These are phyloP conservation scores for Battus philenor DNA, from an alignment of 1,140 invertebrate species.

Conservation along the genomic window DNA sequence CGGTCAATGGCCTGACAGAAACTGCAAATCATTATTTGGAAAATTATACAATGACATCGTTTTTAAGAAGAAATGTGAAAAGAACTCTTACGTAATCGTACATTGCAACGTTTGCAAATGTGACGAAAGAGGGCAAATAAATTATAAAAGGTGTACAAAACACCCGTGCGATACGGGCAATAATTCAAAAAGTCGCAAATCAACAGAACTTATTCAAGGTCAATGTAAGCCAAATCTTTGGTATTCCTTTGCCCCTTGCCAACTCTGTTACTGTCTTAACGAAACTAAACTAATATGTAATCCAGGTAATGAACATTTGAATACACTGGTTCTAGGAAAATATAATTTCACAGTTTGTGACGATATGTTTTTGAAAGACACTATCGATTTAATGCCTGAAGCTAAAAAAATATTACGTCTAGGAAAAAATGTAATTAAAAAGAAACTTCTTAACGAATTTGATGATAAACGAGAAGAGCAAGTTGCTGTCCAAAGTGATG, in stretches of 20 bases:
- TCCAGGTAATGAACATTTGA: slow-evolving; percentile 18
- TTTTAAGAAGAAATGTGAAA: slow-evolving; percentile 25
- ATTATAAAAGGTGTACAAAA: slow-evolving; percentile 40
- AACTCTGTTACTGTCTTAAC: slow-evolving; percentile 46
- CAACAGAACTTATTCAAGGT: slow-evolving; percentile 19
- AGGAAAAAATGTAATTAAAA: not conserved
- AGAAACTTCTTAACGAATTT: no score
- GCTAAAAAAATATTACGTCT: slow-evolving; percentile 5
- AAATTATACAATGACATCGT: slow-evolving; percentile 1
- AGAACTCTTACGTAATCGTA: slow-evolving; percentile 30
- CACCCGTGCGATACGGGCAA: slow-evolving; percentile 30
- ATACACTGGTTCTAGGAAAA: slow-evolving; percentile 25
- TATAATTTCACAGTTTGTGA: slow-evolving; percentile 39
- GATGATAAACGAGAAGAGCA: not conserved
- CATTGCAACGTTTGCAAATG: slow-evolving; percentile 54
- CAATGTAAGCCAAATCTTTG: slow-evolving; percentile 35
- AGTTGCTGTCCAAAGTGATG: not conserved
- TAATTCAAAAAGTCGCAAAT: slow-evolving; percentile 14
- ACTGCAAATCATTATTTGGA: slow-evolving; percentile 19
- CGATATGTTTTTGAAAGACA: slow-evolving; percentile 30
- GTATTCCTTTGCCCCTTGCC: slow-evolving; percentile 46
- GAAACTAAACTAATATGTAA: slow-evolving; percentile 47
- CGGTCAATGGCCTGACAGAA: slow-evolving; percentile 37
- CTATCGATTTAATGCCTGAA: slow-evolving; percentile 23
- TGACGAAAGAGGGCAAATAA: slow-evolving; percentile 27